These are phyloP conservation scores for Callipepla squamata DNA, from an alignment of 2,113 vertebrate genomes.

Conservation along the genomic window DNA sequence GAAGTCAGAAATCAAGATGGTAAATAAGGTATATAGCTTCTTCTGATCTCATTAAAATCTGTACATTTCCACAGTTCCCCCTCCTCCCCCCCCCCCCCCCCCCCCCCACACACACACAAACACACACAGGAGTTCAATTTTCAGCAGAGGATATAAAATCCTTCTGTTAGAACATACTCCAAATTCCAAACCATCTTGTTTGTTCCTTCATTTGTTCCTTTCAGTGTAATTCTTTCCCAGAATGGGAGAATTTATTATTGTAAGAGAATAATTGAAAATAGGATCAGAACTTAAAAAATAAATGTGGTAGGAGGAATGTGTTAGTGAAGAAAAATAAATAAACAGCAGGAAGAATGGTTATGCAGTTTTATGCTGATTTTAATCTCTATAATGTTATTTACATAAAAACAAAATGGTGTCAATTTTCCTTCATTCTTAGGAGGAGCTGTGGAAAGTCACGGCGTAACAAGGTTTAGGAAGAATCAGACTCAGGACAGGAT, in stretches of 20 bases:
- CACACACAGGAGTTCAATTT: not conserved
- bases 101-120: no score
- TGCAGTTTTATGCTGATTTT: not conserved
- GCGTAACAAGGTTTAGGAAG: accelerated
- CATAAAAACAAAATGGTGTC: not conserved
- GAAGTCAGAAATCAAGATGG: not conserved
- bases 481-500: not conserved
- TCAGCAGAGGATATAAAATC: not conserved
- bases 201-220: not conserved
- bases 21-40: not conserved
- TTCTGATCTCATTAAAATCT: not conserved
- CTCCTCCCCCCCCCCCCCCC: no score
- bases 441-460: not conserved
- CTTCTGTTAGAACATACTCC: not conserved
- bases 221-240: not conserved
- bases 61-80: not conserved
- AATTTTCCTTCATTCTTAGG: not conserved
- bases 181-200: not conserved
- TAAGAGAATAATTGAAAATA: not conserved
- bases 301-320: not conserved
- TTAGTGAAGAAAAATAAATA: not conserved
- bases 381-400: not conserved
- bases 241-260: not conserved
- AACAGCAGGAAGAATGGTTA: not conserved
- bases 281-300: not conserved